These are phyloP conservation scores for Poeciliopsis turneri DNA, from an alignment of 2,797 vertebrate species.

Conservation along the genomic window DNA sequence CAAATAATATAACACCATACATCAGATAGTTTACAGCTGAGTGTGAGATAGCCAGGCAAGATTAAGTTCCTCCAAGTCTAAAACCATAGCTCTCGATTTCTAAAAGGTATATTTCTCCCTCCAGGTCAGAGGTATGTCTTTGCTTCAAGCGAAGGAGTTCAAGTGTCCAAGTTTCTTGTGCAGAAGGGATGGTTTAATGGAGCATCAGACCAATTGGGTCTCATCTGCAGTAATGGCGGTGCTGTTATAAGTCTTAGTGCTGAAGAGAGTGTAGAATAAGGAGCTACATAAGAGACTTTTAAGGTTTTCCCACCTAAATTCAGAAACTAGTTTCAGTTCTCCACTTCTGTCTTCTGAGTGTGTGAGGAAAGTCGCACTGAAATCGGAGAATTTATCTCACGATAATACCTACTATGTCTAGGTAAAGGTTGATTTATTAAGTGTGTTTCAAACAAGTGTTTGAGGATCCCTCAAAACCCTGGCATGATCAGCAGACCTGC, in stretches of 20 bases:
- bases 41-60: not conserved
- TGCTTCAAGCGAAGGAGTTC: not conserved
- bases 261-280: not conserved
- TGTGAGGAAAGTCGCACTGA: not conserved
- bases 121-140: not conserved
- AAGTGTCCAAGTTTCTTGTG: not conserved
- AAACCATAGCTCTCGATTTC: not conserved
- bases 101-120: not conserved
- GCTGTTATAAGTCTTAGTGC: not conserved
- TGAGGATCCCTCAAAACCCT: not conserved
- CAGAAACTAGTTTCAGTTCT: not conserved
- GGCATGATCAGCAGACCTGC: not conserved
- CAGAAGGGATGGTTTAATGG: not conserved
- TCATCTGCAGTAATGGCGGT: not conserved
- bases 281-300: not conserved
- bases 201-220: not conserved
- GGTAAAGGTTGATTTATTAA: not conserved
- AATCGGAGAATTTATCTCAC: not conserved
- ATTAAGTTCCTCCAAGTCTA: not conserved
- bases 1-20: not conserved
- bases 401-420: not conserved
- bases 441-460: not conserved
- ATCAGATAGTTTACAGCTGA: not conserved
- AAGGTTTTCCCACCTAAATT: not conserved
- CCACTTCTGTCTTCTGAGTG: not conserved